These are phyloP conservation scores for Diarsia brunnea DNA, from an alignment of 2,888 invertebrate genomes.

Conservation along the genomic window DNA sequence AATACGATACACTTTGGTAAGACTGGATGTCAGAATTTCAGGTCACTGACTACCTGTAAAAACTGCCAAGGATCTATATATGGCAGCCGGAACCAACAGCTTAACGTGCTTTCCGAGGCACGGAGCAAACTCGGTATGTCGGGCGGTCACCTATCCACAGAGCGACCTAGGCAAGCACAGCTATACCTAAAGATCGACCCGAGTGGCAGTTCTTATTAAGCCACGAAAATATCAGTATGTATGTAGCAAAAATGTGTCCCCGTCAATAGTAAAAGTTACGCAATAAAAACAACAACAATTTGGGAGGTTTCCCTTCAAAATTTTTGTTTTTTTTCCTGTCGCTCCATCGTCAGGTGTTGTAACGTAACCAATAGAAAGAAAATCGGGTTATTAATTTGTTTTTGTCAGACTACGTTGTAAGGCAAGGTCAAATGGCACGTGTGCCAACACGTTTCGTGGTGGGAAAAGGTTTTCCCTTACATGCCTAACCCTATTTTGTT, in stretches of 20 bases:
- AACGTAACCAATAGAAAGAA: neutral
- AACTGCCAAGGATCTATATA: too few relatives aligned
- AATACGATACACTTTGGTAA: too few relatives aligned
- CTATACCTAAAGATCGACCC: too few relatives aligned
- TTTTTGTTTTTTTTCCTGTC: neutral
- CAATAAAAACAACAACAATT: neutral
- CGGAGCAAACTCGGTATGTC: too few relatives aligned
- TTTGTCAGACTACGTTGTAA: neutral
- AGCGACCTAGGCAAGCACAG: too few relatives aligned
- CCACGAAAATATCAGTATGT: too few relatives aligned
- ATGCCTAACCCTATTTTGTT: neutral
- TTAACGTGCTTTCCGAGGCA: too few relatives aligned
- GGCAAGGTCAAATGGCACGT: neutral
- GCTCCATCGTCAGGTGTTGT: neutral
- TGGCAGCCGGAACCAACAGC: too few relatives aligned
- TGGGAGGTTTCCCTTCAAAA: neutral
- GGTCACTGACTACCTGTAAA: too few relatives aligned
- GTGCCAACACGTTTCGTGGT: neutral
- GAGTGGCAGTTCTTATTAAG: too few relatives aligned
- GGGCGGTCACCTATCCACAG: too few relatives aligned
- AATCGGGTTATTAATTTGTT: neutral
- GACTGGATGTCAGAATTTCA: too few relatives aligned
- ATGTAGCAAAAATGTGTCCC: neutral
- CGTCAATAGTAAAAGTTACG: neutral
- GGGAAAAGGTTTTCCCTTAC: neutral